phyloP scores from a whole-genome alignment of 2,113 vertebrate genomes.

The Laterallus jamaicensis region DNA sequence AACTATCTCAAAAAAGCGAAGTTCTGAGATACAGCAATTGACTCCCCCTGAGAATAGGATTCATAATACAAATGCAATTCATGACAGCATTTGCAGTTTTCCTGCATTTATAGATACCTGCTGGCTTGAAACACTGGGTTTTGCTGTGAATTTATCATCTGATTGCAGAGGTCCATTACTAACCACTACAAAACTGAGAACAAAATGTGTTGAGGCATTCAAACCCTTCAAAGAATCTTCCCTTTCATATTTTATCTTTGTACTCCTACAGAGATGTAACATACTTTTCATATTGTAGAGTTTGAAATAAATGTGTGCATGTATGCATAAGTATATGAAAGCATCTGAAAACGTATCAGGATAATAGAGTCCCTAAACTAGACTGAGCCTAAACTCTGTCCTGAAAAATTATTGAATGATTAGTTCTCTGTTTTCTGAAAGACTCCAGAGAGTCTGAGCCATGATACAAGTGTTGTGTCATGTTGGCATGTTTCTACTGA shows the following conservation, averaged over 20 bases:
- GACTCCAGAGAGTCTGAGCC: not conserved
- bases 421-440: not conserved
- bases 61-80: not conserved
- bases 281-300: not conserved
- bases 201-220: not conserved
- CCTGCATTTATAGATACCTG: not conserved
- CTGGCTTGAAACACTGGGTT: not conserved
- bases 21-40: not conserved
- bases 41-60: not conserved
- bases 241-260: not conserved
- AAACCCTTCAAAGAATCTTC: not conserved
- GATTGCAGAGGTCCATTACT: not conserved
- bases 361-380: not conserved
- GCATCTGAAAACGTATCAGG: not conserved
- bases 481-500: not conserved
- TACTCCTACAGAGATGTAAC: not conserved
- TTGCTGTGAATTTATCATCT: not conserved
- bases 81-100: not conserved
- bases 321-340: not conserved
- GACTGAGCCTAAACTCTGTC: not conserved
- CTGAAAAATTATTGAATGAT: not conserved
- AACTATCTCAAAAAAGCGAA: not conserved
- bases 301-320: not conserved
- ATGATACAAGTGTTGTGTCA: not conserved
- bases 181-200: not conserved